Percentiles rank a stretch among this genome's conserved stretches.
phyloP scores from a whole-genome alignment of 2,888 invertebrate species.

The Sepioteuthis lessoniana region DNA sequence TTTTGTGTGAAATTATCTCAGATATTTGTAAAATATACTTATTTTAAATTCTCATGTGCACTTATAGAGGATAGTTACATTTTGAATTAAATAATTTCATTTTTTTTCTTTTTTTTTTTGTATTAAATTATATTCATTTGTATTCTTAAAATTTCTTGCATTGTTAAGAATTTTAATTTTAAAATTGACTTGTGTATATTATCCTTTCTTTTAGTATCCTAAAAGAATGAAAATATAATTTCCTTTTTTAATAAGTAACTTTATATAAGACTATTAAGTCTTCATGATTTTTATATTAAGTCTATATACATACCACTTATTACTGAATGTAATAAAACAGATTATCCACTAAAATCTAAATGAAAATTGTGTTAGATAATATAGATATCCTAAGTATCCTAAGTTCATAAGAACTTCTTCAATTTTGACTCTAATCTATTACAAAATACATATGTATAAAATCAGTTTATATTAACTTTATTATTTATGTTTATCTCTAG shows the following conservation, averaged over 20 bases:
- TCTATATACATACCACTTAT: no score
- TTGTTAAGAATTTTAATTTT: not conserved
- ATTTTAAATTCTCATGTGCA: no score
- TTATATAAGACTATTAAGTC: not conserved
- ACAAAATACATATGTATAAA: not conserved
- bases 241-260: not conserved
- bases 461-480: not conserved
- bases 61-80: not conserved
- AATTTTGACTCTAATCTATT: not conserved
- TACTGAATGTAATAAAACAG: no score
- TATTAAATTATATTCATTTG: not conserved
- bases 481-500: slow-evolving; percentile 75
- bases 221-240: not conserved
- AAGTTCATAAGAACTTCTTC: no score
- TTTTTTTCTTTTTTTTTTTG: not conserved
- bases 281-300: no score
- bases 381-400: no score
- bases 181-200: not conserved
- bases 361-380: no score
- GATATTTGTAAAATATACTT: no score
- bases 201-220: not conserved
- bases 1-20: no score
- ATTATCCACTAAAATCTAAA: no score
- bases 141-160: not conserved
- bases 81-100: not conserved